phyloP scores from a whole-genome alignment of 1,140 invertebrate species.

The Trichomalopsis sarcophagae region DNA sequence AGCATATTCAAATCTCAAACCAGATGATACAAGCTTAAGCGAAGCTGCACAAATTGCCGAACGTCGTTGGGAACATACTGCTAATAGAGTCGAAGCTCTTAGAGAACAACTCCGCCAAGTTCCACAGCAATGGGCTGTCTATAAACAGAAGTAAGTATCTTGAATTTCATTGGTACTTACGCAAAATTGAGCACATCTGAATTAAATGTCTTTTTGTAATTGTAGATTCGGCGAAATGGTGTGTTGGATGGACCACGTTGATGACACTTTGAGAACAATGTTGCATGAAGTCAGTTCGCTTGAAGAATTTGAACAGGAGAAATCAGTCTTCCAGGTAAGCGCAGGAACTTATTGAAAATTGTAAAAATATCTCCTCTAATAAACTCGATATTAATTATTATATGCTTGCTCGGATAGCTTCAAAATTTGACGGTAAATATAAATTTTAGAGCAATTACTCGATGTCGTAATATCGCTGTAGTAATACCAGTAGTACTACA shows the following conservation, averaged over 20 bases:
- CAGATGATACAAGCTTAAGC: constrained; percentile 79
- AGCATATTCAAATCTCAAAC: constrained; percentile 80
- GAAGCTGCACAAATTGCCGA: constrained; percentile 82
- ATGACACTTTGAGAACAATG: constrained; percentile 87
- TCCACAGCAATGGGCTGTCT: constrained; percentile 92
- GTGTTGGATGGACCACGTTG: constrained; percentile 93
- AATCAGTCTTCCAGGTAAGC: constrained; percentile 90
- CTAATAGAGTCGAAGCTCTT: constrained; percentile 82
- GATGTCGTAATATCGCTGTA: constrained; percentile 27
- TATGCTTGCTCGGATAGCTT: constrained; percentile 52
- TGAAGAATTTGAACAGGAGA: constrained; percentile 92
- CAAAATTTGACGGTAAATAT: constrained; percentile 51
- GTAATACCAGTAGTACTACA: background rate
- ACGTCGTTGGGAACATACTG: constrained; percentile 84
- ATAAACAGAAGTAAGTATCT: constrained; percentile 81
- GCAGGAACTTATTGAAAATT: constrained; percentile 18
- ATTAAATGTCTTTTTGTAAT: constrained; percentile 39
- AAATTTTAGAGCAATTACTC: constrained; percentile 1
- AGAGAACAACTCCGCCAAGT: constrained; percentile 88
- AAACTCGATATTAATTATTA: constrained; percentile 31
- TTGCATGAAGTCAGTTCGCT: constrained; percentile 88
- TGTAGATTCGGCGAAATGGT: constrained; percentile 86
- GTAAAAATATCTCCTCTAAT: constrained; percentile 12
- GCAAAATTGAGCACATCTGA: background rate
- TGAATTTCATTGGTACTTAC: background rate